Evolutionary conservation across 2,888 invertebrate genomes (phyloP).

Genomic region (Sminthurides aquaticus): DNA sequence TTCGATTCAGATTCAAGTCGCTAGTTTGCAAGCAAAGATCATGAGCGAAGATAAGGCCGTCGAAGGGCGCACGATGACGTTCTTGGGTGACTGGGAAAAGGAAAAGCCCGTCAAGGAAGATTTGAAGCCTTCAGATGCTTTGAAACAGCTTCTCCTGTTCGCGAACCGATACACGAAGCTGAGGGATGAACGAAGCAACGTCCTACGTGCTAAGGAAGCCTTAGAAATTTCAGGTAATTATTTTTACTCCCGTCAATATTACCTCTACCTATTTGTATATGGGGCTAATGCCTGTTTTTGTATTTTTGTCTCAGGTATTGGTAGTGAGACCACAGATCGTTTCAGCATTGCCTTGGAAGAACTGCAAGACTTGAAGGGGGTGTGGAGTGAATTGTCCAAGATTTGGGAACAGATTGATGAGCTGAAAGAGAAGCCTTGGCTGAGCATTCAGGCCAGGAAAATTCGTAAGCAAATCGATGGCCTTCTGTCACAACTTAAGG

Average conservation of each 20-base stretch:
- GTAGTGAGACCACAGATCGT: conserved; percentile 61
- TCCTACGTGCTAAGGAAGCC: conserved; percentile 96
- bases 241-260: background rate
- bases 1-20: conserved; percentile 89
- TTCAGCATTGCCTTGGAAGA: conserved; percentile 95
- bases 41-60: conserved; percentile 97
- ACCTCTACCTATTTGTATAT: too few relatives aligned
- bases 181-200: conserved; percentile 96
- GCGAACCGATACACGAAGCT: conserved; percentile 89
- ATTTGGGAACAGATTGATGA: conserved; percentile 98
- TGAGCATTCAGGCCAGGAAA: conserved; percentile 96
- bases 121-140: conserved; percentile 85
- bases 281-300: too few relatives aligned
- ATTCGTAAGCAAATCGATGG: conserved; percentile 90
- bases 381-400: conserved; percentile 90
- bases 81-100: conserved; percentile 94
- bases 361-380: conserved; percentile 88
- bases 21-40: conserved; percentile 94
- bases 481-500: conserved; percentile 87
- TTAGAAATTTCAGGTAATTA: conserved; percentile 67
- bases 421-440: conserved; percentile 95
- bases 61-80: conserved; percentile 85
- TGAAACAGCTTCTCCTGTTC: conserved; percentile 81
- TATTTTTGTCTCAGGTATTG: conserved; percentile 48
- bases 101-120: conserved; percentile 95